Percentiles rank a stretch among this genome's conserved stretches.
Conservation (phyloP, 2,113 vertebrate species). For the Donacobius atricapilla region DNA sequence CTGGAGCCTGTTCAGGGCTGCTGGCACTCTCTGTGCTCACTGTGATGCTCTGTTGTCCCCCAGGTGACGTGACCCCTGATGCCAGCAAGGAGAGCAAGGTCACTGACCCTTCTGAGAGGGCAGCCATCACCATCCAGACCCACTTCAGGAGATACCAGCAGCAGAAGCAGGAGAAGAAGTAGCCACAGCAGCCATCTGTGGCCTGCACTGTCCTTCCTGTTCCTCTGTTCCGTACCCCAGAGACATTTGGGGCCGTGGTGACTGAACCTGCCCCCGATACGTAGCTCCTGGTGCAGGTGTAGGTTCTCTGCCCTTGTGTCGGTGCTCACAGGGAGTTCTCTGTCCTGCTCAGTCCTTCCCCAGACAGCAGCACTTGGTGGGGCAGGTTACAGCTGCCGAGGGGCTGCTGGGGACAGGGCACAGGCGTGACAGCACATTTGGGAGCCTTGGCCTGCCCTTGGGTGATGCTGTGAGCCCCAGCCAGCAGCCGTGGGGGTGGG, state of each 20-base stretch:
- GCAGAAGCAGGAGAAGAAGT: conserved; percentile 78
- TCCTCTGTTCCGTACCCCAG: not conserved
- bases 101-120: conserved; percentile 64
- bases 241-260: not conserved
- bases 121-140: conserved; percentile 82
- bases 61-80: not conserved
- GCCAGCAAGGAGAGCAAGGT: not conserved
- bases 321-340: not conserved
- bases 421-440: not conserved
- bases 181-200: not conserved
- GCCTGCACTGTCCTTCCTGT: not conserved
- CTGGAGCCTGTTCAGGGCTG: not conserved
- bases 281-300: not conserved
- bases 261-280: not conserved
- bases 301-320: not conserved
- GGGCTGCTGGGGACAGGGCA: not conserved
- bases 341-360: not conserved
- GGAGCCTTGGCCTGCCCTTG: not conserved
- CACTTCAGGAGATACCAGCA: conserved; percentile 84
- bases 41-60: rapidly evolving
- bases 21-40: not conserved
- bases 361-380: rapidly evolving
- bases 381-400: not conserved
- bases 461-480: not conserved
- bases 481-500: not conserved